phyloP scores from a whole-genome alignment of 2,797 vertebrate genomes.

The Hydrocynus forskahlii region DNA sequence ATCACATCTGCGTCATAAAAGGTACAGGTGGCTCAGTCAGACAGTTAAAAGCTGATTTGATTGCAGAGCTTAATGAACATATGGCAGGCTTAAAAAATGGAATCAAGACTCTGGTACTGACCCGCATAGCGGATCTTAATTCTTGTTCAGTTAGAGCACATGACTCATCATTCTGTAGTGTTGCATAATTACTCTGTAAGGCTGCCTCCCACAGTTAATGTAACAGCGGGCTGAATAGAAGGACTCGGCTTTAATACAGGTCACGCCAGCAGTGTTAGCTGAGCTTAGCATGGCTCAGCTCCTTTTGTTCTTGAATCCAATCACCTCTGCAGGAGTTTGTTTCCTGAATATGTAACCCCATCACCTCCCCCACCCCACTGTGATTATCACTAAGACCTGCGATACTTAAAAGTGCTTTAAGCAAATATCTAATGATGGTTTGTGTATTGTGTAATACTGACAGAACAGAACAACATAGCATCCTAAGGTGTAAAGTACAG shows the following conservation, averaged over 20 bases:
- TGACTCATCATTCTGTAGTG: slow-evolving; percentile 19
- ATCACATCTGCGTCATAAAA: background rate
- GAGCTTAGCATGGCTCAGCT: background rate
- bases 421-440: background rate
- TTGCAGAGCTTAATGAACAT: background rate
- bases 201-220: slow-evolving; percentile 5
- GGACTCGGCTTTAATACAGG: background rate
- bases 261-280: background rate
- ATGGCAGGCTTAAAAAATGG: background rate
- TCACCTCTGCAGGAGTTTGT: background rate
- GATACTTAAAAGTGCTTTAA: background rate
- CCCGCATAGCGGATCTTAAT: background rate
- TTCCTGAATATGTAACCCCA: background rate
- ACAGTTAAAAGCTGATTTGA: slow-evolving; percentile 1
- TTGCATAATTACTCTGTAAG: background rate
- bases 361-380: background rate
- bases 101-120: background rate
- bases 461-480: no score
- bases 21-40: background rate
- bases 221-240: background rate
- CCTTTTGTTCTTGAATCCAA: background rate
- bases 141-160: slow-evolving; percentile 2
- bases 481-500: no score
- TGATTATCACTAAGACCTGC: background rate
- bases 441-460: background rate